Base-by-base conservation (phyloP, 2,113 vertebrate species). In the Corythoichthys haematopterus region DNA sequence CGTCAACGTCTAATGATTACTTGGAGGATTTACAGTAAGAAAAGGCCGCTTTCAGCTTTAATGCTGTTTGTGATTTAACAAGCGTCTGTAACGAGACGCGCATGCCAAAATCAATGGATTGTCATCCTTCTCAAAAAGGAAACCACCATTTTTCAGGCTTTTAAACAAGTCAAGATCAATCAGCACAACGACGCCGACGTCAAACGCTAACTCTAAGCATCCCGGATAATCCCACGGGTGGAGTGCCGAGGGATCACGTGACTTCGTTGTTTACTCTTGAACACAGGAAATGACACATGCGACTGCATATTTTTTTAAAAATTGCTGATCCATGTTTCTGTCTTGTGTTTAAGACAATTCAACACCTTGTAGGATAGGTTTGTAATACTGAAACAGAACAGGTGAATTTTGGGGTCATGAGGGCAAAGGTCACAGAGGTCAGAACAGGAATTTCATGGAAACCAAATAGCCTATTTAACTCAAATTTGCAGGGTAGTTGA, bases 31-130 rank as follows among this genome's bases (percentile, higher is more conserved):
- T 55, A 55, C n/a, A 28, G 52, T 12, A 10, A 55, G 9, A 55
- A 11, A 28, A n/a, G 2, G 20, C n/a, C 3, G 51, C 51, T 53
- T 53, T 53, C 51, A 53, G n/a, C n/a, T 53, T 10, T 74, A 55
- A 77, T 40, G 20, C 50, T 64, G 70, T 75, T 70, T 66, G 69
- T 74, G 33, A 38, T 72, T 70, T 70, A 70, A 71, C 67, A 61
- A 77, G 66, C 61, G 66, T 71, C 16, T 59, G 57, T 67, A 72
- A 55, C 53, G 47, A 57, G 58, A 37, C 40, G 58, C 58, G 43
- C 58, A 15, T 38, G 36, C 15, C 16, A 20, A 52, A 65, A 52
- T 36, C 56, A 65, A 61, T 48, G 40, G 63, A 4, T 40, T 13
- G 0, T 14, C 16, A 60, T 52, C 7, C 2, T 45, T 65, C 20